Percentiles rank a stretch among this genome's conserved stretches.
Conservation (phyloP, 2,888 invertebrate species). For the Drosophila limbata region DNA sequence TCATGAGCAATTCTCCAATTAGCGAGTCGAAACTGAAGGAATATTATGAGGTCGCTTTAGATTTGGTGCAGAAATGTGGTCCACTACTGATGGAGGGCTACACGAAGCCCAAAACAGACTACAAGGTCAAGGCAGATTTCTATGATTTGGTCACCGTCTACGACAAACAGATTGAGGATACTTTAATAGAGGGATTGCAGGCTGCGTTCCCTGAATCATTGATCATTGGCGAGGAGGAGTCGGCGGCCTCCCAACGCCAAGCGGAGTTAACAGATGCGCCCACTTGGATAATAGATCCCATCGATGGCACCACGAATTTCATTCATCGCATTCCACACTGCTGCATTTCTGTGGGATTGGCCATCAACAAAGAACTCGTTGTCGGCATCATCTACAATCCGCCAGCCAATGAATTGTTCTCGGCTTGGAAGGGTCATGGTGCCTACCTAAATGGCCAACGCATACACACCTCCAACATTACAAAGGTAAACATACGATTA, state of each 20-base stretch:
- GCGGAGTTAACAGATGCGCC: slow-evolving; percentile 89
- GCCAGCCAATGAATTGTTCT: slow-evolving; percentile 89
- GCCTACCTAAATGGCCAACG: slow-evolving; percentile 90
- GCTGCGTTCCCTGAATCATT: slow-evolving; percentile 88
- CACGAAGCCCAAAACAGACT: slow-evolving; percentile 77
- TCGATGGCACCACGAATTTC: slow-evolving; percentile 95
- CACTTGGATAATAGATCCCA: slow-evolving; percentile 95
- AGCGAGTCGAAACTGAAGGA: slow-evolving; percentile 72
- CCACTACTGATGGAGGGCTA: slow-evolving; percentile 83
- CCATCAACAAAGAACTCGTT: slow-evolving; percentile 87
- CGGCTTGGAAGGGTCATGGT: slow-evolving; percentile 90
- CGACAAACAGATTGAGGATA: slow-evolving; percentile 91
- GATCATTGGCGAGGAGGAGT: slow-evolving; percentile 92
- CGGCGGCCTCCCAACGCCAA: slow-evolving; percentile 79
- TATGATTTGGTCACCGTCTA: slow-evolving; percentile 93
- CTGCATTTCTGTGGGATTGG: slow-evolving; percentile 90
- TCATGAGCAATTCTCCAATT: slow-evolving; percentile 45
- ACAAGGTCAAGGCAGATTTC: slow-evolving; percentile 86
- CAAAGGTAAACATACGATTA: slow-evolving; percentile 67
- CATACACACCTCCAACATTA: slow-evolving; percentile 85
- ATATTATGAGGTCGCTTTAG: slow-evolving; percentile 81
- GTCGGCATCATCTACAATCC: slow-evolving; percentile 93
- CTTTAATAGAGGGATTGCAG: slow-evolving; percentile 87
- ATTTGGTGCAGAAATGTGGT: slow-evolving; percentile 83
- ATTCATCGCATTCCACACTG: slow-evolving; percentile 89